phyloP scores from a whole-genome alignment of 2,113 vertebrate genomes.

The Pavo muticus region DNA sequence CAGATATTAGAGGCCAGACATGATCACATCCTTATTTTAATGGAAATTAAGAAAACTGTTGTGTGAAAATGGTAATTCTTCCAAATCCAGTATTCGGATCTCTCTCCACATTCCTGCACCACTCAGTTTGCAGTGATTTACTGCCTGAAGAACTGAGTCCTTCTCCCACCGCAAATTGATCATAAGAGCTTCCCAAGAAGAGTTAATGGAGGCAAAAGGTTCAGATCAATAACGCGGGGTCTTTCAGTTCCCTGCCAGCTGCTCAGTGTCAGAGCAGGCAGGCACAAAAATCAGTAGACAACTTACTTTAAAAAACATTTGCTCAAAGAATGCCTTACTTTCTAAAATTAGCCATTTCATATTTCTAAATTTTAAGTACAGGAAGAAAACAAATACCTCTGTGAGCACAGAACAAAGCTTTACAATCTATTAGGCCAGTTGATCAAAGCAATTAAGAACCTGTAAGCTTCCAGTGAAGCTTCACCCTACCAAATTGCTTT shows the following conservation, averaged over 20 bases:
- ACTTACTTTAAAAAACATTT: not conserved
- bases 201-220: not conserved
- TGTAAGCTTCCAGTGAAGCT: no score
- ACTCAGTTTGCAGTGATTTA: not conserved
- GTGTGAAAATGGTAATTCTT: not conserved
- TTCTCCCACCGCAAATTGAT: not conserved
- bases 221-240: not conserved
- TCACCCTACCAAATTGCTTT: not conserved
- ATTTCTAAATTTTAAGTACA: not conserved
- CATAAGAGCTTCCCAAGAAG: not conserved
- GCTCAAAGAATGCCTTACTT: not conserved
- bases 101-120: not conserved
- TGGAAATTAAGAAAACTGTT: not conserved
- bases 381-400: not conserved
- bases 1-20: slow-evolving; percentile 14
- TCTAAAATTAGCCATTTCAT: not conserved
- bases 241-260: not conserved
- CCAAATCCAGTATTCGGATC: not conserved
- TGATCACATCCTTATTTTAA: not conserved
- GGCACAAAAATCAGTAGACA: not conserved
- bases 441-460: not conserved
- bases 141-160: not conserved
- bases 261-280: not conserved
- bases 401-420: not conserved
- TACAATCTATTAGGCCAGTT: not conserved